Evolutionary conservation across 2,797 vertebrate genomes (phyloP), one percentile per base, ranked within the genome.

Genomic region (Hippopotamyrus pictus): DNA sequence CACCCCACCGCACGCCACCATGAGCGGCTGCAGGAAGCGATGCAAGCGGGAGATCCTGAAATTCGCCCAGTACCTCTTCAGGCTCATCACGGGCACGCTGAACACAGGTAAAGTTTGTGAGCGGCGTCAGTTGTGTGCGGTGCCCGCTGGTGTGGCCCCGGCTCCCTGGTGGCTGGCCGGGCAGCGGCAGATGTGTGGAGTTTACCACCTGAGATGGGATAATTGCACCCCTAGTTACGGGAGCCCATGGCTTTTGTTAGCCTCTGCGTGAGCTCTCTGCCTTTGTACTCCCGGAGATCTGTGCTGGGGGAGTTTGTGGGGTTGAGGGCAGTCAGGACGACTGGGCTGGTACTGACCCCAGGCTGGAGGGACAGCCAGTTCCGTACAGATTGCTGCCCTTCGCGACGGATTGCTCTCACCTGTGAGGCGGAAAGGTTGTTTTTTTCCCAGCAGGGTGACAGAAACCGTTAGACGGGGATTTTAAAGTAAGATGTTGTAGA

Each of bases 21-120:
- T 98, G 98, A 98, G 96, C 92, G 95, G 97, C 96, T 99, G 98
- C 96, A 97, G 98, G 94, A 99, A 97, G 94, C 95, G 98, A 89
- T 99, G 98, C 96, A 99, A 99, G 95, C 96, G 98, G 89, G 97
- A 99, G 95, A 97, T 99, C 92, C 91, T 99, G 95, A 99, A 97
- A 96, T 98, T 98, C 93, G 98, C 98, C 91, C 98, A 98, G 95
- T 99, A 99, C 93, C 96, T 99, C 92, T 98, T 97, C 95, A 96
- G 98, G 92, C 94, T 99, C 83, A 95, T 99, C 96, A 99, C 98
- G 19, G 98, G 98, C 89, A 97, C 97, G 11, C 98, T 99, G 84
- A 96, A 97, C 94, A 93, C 97, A 95, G 98, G 98, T 99, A 98
- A 98, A 94, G 91, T 88, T 92, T 54, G 84, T 33, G 50, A 83